Conservation (phyloP, 2,797 vertebrate genomes). For the Emydoidea blandingii region DNA sequence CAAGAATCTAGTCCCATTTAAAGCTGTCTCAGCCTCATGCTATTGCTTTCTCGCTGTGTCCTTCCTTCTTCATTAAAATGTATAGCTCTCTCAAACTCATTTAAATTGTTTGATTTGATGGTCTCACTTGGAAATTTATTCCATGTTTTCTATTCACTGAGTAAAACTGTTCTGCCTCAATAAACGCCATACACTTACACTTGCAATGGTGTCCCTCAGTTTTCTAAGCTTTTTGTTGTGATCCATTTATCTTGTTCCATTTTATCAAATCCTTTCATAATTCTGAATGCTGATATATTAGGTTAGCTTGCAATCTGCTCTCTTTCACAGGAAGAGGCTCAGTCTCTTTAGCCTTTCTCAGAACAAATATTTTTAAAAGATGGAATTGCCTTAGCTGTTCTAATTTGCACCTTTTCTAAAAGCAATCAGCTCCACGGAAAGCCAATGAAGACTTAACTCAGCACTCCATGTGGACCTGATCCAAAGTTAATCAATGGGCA, state of each 20-base stretch:
- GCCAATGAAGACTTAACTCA: neutral
- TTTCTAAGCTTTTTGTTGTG: slow-evolving; percentile 66
- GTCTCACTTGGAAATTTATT: slow-evolving; percentile 65
- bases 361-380: neutral
- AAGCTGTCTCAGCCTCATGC: slow-evolving; percentile 4
- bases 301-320: slow-evolving; percentile 58
- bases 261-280: slow-evolving; percentile 71
- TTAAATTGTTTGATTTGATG: slow-evolving; percentile 58
- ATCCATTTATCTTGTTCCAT: slow-evolving; percentile 70
- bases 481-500: neutral
- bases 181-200: slow-evolving; percentile 59
- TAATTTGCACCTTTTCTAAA: neutral
- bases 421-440: neutral
- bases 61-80: slow-evolving; percentile 64
- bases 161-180: slow-evolving; percentile 60
- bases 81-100: slow-evolving; percentile 45
- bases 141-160: slow-evolving; percentile 50
- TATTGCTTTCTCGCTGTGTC: neutral
- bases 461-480: neutral
- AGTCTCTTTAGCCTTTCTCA: slow-evolving; percentile 7
- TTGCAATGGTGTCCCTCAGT: slow-evolving; percentile 39
- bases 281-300: slow-evolving; percentile 57
- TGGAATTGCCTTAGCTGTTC: neutral
- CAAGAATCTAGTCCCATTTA: slow-evolving; percentile 35
- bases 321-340: slow-evolving; percentile 48